Base-by-base conservation (phyloP, 2,113 vertebrate species). In the Petrocephalus zakoni region DNA sequence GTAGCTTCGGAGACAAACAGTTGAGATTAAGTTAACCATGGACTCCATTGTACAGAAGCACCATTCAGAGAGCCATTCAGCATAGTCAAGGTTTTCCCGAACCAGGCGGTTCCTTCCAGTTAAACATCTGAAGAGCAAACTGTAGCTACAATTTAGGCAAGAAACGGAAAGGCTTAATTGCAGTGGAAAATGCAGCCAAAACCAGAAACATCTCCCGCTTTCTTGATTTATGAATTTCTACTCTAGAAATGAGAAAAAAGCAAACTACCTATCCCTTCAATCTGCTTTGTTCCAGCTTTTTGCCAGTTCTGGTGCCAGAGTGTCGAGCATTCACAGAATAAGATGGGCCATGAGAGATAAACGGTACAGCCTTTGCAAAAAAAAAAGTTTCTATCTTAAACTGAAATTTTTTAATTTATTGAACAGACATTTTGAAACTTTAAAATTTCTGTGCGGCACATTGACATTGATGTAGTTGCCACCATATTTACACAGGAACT, bases 171-270 rank as follows among this genome's bases (percentile, higher is more conserved):
- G 19, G 42, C 46, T 83, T 22, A 46, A 83, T 19, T 42, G 34
- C 29, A 49, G 21, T 47, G 19, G 21, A 83, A n/a, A 49, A 83
- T 49, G 37, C 42, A 83, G 81, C 81, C 81, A 83, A 47, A 37
- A 47, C 81, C 81, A 46, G 19, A 22, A 83, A 83, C 81, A 46
- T 46, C 46, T 49, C 22, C 3, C 1, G 5, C 22, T 83, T 46
- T 47, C 37, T 47, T 83, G 81, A 83, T 83, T 83, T 83, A 83
- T 83, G 42, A 83, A 83, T n/a, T 78, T 78, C 29, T 78, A 78
- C 34, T 42, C 72, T 42, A 37, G 72, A 78, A 78, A 78, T 75
- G 68, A 37, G 37, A 17, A 55, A 75, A 78, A 78, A 68, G n/a
- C 61, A 68, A 68, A 78, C 34, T 78, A 78, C 72, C 34, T 78